Percentiles rank a stretch among this genome's conserved stretches.
Conservation (phyloP, 2,113 vertebrate species). For the Sclerurus mexicanus region DNA sequence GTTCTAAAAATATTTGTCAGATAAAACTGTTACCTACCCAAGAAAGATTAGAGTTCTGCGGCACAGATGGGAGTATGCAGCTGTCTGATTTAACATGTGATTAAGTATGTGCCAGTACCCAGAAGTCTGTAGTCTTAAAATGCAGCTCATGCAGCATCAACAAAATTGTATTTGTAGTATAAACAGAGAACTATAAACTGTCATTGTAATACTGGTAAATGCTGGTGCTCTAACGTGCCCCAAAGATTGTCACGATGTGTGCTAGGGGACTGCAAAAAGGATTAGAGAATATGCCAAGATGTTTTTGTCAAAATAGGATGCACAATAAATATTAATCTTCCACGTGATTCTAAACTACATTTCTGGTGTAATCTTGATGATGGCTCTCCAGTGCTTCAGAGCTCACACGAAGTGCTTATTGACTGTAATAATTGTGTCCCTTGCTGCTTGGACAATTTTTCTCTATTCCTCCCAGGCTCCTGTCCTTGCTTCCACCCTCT, state of each 20-base stretch:
- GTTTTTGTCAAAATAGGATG: slow-evolving; percentile 3
- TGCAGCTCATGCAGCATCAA: neutral
- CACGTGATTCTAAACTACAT: neutral
- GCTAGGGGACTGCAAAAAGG: neutral
- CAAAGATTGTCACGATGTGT: neutral
- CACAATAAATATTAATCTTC: neutral
- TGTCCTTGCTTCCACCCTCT: neutral
- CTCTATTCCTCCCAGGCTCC: neutral
- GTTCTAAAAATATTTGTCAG: slow-evolving; percentile 64
- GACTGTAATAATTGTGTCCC: neutral
- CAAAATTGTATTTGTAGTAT: neutral
- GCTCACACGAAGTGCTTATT: neutral
- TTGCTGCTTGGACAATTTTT: neutral
- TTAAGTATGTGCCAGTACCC: neutral
- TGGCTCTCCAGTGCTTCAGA: neutral
- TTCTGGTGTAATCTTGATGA: neutral
- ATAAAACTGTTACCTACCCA: slow-evolving; percentile 25
- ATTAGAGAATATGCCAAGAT: neutral
- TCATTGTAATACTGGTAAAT: neutral
- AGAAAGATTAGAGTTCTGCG: slow-evolving; percentile 58
- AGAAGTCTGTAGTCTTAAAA: slow-evolving; percentile 41
- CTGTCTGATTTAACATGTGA: slow-evolving; percentile 54
- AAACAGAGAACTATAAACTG: neutral
- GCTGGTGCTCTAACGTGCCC: neutral
- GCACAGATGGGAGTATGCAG: slow-evolving; percentile 28